Percentiles rank a stretch among this genome's conserved stretches.
Conservation (phyloP, 2,888 invertebrate genomes). For the Andrena minutula region DNA sequence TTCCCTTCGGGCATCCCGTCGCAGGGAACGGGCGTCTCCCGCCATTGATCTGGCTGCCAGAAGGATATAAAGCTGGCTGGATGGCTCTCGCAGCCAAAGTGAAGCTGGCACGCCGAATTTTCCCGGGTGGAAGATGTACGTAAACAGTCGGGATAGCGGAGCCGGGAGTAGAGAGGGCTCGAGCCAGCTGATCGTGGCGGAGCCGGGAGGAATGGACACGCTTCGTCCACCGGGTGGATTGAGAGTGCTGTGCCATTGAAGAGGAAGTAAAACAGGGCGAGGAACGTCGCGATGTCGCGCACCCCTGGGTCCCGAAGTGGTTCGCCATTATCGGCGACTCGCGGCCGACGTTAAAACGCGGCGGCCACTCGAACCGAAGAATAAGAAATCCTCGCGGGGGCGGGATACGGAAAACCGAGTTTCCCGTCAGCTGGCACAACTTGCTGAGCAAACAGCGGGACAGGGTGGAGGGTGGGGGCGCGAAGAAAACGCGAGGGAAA, state of each 20-base stretch:
- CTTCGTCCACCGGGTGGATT: neutral
- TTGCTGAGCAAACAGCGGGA: conserved; percentile 34
- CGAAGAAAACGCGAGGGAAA: conserved; percentile 36
- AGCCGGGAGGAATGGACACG: conserved; percentile 18
- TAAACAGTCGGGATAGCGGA: conserved; percentile 24
- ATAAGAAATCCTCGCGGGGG: neutral
- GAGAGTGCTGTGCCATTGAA: conserved; percentile 15
- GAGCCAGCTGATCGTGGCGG: conserved; percentile 12
- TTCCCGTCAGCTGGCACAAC: conserved; percentile 21
- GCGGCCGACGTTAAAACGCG: conserved; percentile 41
- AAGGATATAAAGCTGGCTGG: conserved; percentile 47
- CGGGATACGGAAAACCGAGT: conserved; percentile 19
- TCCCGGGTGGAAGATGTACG: conserved; percentile 16
- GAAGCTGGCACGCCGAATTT: conserved; percentile 38
- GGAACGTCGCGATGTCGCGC: conserved; percentile 3
- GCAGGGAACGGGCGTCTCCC: conserved; percentile 32
- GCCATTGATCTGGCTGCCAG: conserved; percentile 20
- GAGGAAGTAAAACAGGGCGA: conserved; percentile 20
- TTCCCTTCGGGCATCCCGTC: conserved; percentile 48
- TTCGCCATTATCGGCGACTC: conserved; percentile 43
- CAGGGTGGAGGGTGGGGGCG: conserved; percentile 24
- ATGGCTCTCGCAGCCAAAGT: conserved; percentile 26
- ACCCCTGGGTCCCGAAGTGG: conserved; percentile 17
- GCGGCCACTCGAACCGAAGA: conserved; percentile 16
- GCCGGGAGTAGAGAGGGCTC: neutral